Percentiles rank a stretch among this genome's conserved stretches.
Evolutionary conservation across 2,797 vertebrate genomes (phyloP).

Genomic region (Fringilla coelebs): DNA sequence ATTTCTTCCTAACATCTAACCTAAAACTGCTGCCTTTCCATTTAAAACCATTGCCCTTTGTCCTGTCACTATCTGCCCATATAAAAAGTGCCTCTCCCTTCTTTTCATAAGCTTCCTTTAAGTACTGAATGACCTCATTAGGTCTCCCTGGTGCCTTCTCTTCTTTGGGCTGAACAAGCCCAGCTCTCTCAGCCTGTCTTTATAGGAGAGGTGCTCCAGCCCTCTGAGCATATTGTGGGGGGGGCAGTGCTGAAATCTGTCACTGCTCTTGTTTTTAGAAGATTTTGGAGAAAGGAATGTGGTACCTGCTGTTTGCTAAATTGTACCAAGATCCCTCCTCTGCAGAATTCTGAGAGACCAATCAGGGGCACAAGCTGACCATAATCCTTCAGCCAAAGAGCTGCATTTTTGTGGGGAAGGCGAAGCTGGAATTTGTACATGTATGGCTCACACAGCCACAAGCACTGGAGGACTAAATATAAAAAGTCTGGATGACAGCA

Average conservation of each 20-base stretch:
- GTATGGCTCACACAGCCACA: accelerated
- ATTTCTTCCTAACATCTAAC: not conserved
- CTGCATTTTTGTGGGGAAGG: not conserved
- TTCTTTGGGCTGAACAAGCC: not conserved
- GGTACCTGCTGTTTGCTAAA: not conserved
- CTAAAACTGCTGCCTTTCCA: not conserved
- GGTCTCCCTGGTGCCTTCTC: not conserved
- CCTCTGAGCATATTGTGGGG: not conserved
- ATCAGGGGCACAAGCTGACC: accelerated
- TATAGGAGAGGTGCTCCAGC: not conserved
- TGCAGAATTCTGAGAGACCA: not conserved
- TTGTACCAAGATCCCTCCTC: not conserved
- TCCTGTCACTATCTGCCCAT: not conserved
- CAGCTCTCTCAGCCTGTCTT: not conserved
- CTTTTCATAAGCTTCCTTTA: not conserved
- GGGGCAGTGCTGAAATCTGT: not conserved
- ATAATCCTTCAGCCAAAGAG: not conserved
- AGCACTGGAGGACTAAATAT: not conserved
- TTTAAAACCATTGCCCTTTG: not conserved
- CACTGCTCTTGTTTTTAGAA: not conserved
- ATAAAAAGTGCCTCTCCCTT: not conserved
- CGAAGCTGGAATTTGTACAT: not conserved
- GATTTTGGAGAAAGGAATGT: not conserved
- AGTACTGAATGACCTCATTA: not conserved
- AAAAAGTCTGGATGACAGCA: not conserved